These are phyloP conservation scores for Lasiurus cinereus DNA, from an alignment of 2,113 vertebrate genomes.

Conservation along the genomic window DNA sequence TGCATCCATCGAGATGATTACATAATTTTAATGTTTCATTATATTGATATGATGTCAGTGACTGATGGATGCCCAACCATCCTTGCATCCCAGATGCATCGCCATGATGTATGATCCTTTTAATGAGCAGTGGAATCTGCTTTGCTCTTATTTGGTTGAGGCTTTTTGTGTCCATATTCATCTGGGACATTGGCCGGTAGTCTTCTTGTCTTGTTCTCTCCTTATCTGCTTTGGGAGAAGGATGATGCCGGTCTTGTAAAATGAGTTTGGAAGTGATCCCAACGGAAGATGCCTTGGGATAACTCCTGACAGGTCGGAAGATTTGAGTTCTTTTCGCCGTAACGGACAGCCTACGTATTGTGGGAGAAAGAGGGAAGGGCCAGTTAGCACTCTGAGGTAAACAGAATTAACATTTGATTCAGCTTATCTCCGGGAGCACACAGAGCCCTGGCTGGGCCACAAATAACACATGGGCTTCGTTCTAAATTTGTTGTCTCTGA, in stretches of 20 bases:
- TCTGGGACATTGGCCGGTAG: background rate
- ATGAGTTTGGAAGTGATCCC: background rate
- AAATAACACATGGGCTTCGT: background rate
- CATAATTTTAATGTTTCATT: background rate
- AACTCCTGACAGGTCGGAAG: background rate
- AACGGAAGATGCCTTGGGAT: background rate
- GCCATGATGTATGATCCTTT: background rate
- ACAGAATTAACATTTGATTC: constrained; percentile 45
- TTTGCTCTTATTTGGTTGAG: background rate
- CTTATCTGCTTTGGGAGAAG: background rate
- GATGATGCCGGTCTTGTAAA: background rate
- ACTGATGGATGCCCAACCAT: background rate
- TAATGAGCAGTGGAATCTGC: background rate
- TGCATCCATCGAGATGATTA: background rate
- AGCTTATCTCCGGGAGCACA: background rate
- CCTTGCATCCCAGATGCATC: background rate
- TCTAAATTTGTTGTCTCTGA: background rate
- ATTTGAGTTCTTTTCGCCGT: background rate
- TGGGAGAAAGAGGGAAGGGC: background rate
- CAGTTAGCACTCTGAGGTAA: background rate
- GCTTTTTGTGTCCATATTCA: background rate
- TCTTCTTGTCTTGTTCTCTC: background rate
- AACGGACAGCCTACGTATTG: background rate
- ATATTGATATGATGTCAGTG: background rate
- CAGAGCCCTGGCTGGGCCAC: background rate